Conservation (phyloP, 2,888 invertebrate genomes). For the Hyalella azteca region DNA sequence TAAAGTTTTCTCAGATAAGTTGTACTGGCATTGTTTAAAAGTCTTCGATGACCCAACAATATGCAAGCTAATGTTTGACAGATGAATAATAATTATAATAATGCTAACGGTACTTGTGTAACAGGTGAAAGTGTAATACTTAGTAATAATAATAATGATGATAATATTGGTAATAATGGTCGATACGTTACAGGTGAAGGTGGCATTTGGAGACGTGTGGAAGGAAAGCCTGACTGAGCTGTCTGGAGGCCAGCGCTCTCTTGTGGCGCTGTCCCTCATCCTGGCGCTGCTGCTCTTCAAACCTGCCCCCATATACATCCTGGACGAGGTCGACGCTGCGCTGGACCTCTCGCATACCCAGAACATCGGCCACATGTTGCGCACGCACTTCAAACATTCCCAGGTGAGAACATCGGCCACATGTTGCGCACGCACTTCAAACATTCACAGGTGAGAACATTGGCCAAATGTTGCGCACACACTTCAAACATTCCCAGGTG, state of each 20-base stretch:
- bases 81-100: too few species aligned
- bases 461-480: constrained; percentile 88
- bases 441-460: constrained; percentile 88
- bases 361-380: constrained; percentile 96
- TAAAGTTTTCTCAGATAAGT: too few species aligned
- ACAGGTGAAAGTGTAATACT: too few species aligned
- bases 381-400: constrained; percentile 85
- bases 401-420: constrained; percentile 89
- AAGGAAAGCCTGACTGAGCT: constrained; percentile 95
- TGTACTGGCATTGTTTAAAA: too few species aligned
- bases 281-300: constrained; percentile 95
- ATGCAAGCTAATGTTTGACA: too few species aligned
- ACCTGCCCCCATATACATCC: constrained; percentile 96
- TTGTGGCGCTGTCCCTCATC: constrained; percentile 94
- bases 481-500: constrained; percentile 87
- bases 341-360: constrained; percentile 97
- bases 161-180: too few species aligned
- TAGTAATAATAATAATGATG: too few species aligned
- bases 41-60: too few species aligned
- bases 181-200: constrained; percentile 69
- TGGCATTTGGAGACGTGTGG: constrained; percentile 92
- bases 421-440: constrained; percentile 92
- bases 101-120: too few species aligned
- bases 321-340: constrained; percentile 99
- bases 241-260: constrained; percentile 94